phyloP scores from a whole-genome alignment of 2,113 vertebrate species.

The Zingel zingel region DNA sequence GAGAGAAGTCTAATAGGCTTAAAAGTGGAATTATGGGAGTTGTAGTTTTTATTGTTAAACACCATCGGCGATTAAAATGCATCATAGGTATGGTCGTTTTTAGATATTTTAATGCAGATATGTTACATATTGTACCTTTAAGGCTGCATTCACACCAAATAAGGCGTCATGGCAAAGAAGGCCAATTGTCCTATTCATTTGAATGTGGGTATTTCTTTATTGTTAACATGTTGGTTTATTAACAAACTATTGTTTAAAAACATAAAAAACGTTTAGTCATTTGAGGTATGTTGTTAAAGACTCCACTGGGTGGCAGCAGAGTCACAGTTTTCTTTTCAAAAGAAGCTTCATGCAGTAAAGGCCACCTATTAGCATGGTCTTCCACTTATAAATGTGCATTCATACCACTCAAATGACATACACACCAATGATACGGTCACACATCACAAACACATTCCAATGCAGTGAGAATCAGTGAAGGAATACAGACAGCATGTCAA shows the following conservation, averaged over 20 bases:
- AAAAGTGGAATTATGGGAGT: too few species aligned
- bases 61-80: not conserved
- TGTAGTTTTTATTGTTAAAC: too few species aligned
- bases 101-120: too few species aligned
- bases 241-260: not conserved
- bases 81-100: too few species aligned
- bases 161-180: too few species aligned
- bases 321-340: not conserved
- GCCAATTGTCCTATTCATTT: too few species aligned
- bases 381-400: not conserved
- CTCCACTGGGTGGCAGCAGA: constrained; percentile 65
- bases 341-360: not conserved
- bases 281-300: not conserved
- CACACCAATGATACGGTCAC: not conserved
- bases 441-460: constrained; percentile 45
- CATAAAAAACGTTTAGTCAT: not conserved
- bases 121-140: too few species aligned
- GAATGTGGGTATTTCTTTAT: not conserved
- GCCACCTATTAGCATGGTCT: not conserved
- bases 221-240: not conserved
- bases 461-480: constrained; percentile 21
- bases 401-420: not conserved
- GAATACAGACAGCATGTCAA: constrained; percentile 22
- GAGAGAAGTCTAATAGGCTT: constrained; percentile 9
- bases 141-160: too few species aligned